Base-by-base conservation (phyloP, 92 coral and sea anemone genomes). In the Metridium senile region DNA sequence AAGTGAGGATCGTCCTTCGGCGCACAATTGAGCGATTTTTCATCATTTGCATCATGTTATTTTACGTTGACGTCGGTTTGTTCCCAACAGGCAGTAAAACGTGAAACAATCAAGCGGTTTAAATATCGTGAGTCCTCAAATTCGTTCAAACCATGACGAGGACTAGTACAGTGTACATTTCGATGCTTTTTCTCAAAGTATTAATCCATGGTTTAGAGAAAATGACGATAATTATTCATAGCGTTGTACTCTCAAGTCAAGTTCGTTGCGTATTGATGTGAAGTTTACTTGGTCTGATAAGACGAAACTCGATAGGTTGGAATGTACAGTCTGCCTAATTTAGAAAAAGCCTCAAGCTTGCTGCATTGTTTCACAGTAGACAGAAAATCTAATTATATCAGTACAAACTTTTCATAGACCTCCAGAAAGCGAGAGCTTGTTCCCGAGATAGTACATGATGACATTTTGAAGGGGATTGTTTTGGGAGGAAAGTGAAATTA, bases 261-360 rank as follows among this genome's bases (percentile, higher is more conserved):
- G 26, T 54, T 54, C 26, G 23, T 54, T 54, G 61, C 23, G 61
- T 54, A 54, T n/a, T 54, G 49, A 39, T 13, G 49, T 39, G 49
- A 39, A 39, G n/a, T n/a, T n/a, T n/a, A n/a, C n/a, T n/a, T n/a
- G n/a, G n/a, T n/a, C n/a, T n/a, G 7, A 23, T 58, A 71, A 51
- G 84, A 16, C 69, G 84, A 68, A 79, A 79, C 66, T 35, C 33
- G 84, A 79, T 70, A 51, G 73, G 53, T 59, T 54, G 84, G 84
- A 32, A 79, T 79, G 84, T 61, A 54, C n/a, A 54, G 25, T 9
- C 59, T 54, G 59, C 21, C 59, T 26, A 63, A 63, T 63, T 63
- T 63, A 63, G 69, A 20, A 9, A n/a, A 31, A 39, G 39, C 69
- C 69, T 63, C 43, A 63, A 63, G 69, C 69, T 7, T 22, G 13